Evolutionary conservation across 2,797 vertebrate genomes (phyloP).

Genomic region (Morus bassanus): DNA sequence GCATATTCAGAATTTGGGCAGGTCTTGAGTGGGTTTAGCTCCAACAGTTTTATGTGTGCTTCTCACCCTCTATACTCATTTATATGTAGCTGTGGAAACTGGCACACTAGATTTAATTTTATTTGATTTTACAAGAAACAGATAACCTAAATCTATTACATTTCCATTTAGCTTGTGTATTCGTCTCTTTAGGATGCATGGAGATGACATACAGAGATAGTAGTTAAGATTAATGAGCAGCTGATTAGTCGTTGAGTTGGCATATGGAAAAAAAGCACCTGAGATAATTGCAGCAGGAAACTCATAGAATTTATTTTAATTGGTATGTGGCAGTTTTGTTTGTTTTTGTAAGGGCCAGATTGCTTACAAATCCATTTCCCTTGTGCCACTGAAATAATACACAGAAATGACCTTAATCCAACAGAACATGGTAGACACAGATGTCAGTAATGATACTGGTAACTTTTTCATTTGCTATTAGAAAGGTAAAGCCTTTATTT

Average conservation of each 20-base stretch:
- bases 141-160: constrained; percentile 3
- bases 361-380: background rate
- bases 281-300: constrained; percentile 53
- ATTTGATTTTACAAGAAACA: constrained; percentile 20
- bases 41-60: background rate
- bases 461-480: background rate
- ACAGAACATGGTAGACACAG: background rate
- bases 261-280: constrained; percentile 46
- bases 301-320: constrained; percentile 30
- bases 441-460: background rate
- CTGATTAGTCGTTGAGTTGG: background rate
- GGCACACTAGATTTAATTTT: background rate
- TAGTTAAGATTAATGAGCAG: constrained; percentile 62
- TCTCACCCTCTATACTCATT: background rate
- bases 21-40: background rate
- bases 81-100: background rate
- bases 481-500: background rate
- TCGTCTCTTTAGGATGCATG: constrained; percentile 39
- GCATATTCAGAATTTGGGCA: background rate
- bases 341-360: background rate
- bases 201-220: constrained; percentile 33
- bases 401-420: background rate
- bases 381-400: background rate
- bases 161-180: constrained; percentile 55
- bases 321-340: background rate